Conservation (phyloP, 2,113 vertebrate genomes). For the Stegostoma tigrinum region DNA sequence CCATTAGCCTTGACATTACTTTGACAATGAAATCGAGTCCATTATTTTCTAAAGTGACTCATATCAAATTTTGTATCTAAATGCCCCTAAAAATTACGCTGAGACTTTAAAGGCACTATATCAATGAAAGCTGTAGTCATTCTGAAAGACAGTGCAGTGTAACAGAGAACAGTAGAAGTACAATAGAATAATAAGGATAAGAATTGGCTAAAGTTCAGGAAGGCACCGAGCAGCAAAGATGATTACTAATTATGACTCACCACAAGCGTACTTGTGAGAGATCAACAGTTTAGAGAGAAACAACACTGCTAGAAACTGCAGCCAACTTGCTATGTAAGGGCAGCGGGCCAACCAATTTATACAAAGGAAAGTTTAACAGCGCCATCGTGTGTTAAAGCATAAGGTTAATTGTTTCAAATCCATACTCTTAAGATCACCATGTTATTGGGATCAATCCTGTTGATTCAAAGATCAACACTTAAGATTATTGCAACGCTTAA, state of each 20-base stretch:
- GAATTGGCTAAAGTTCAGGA: not conserved
- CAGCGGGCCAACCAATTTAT: not conserved
- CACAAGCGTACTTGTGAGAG: not conserved
- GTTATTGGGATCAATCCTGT: not conserved
- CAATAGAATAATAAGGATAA: not conserved
- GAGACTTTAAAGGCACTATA: not conserved
- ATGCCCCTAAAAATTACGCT: not conserved
- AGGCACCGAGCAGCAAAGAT: not conserved
- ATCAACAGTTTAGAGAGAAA: not conserved
- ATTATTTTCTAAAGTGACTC: not conserved
- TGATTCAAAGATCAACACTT: not conserved
- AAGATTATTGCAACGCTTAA: not conserved
- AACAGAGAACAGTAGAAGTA: not conserved
- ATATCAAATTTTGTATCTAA: not conserved
- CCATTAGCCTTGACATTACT: too few relatives aligned
- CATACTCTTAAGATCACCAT: not conserved
- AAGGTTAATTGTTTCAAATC: slow-evolving; percentile 17
- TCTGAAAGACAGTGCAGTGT: not conserved
- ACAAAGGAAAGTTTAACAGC: not conserved
- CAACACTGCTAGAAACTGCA: not conserved
- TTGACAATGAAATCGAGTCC: not conserved
- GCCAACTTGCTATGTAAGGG: too few relatives aligned
- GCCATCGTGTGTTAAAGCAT: not conserved
- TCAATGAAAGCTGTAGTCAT: not conserved
- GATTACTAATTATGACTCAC: not conserved